Base-by-base conservation (phyloP, 2,888 invertebrate species). In the Sclerodermus sp. region DNA sequence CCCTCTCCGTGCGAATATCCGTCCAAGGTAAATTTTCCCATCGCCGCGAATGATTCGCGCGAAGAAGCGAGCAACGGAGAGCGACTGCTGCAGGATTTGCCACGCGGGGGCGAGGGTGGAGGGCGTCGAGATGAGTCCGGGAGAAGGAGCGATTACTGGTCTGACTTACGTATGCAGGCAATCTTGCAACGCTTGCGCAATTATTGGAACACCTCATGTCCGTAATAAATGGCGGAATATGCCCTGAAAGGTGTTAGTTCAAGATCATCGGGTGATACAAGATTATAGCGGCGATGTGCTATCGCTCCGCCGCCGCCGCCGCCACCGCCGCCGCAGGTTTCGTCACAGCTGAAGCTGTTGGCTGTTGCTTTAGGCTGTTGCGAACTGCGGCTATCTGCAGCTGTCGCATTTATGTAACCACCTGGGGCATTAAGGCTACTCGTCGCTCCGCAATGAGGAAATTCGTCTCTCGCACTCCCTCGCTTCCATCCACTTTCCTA, bases 231-330 rank as follows among this genome's bases (percentile, higher is more conserved):
- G 69, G 68, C 55, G 62, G 68, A 63, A 69, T 70, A 66, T 74
- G 69, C 68, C 73, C 73, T 68, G 72, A 70, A 72, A 76, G 75
- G 74, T 75, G 73, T 74, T 74, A 71, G 74, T 76, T 76, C 74
- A 76, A 75, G 74, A 76, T 74, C 74, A 74, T 64, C 66, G 64
- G 59, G 66, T 68, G 64, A 73, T 72, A 73, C 70, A 66, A n/a
- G n/a, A n/a, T n/a, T n/a, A n/a, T n/a, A n/a, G n/a, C n/a, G n/a
- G n/a, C n/a, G n/a, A n/a, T n/a, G n/a, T n/a, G n/a, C n/a, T n/a
- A n/a, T n/a, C n/a, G n/a, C n/a, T n/a, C n/a, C n/a, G n/a, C n/a
- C n/a, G n/a, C n/a, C n/a, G n/a, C n/a, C n/a, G n/a, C n/a, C n/a
- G n/a, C n/a, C n/a, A n/a, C n/a, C n/a, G n/a, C n/a, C n/a, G n/a